phyloP scores from a whole-genome alignment of 2,888 invertebrate genomes.

The Campopleginae sp. region DNA sequence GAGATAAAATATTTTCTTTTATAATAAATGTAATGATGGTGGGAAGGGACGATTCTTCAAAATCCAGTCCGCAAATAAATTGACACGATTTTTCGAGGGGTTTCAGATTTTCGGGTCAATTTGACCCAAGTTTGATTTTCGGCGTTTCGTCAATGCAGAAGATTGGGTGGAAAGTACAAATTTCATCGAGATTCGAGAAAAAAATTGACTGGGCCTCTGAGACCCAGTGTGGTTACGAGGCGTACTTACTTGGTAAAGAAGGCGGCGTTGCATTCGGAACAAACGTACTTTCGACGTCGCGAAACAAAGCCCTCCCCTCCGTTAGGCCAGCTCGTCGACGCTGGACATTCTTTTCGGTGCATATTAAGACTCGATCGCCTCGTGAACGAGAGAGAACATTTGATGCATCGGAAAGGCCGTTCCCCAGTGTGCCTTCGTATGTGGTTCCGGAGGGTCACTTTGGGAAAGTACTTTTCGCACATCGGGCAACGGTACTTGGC shows the following conservation, averaged over 20 bases:
- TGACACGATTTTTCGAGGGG: no score
- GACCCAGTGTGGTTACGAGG: not conserved
- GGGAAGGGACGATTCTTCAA: not conserved
- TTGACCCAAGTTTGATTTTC: no score
- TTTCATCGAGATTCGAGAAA: not conserved
- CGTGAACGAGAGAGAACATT: slow-evolving; percentile 88
- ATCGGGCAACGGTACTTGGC: slow-evolving; percentile 88
- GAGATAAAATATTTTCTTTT: not conserved
- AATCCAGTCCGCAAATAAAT: not conserved
- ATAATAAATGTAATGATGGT: not conserved
- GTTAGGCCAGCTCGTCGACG: slow-evolving; percentile 24
- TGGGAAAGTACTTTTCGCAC: slow-evolving; percentile 88
- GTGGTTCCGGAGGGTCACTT: slow-evolving; percentile 89
- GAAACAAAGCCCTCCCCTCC: slow-evolving; percentile 23
- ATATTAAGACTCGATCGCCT: slow-evolving; percentile 88
- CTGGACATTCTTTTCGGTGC: slow-evolving; percentile 85
- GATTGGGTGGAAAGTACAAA: not conserved
- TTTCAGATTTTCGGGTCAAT: no score
- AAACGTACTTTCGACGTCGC: slow-evolving; percentile 77
- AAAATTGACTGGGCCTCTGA: not conserved
- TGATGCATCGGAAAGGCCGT: slow-evolving; percentile 88
- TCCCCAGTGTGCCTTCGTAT: slow-evolving; percentile 91
- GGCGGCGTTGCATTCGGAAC: slow-evolving; percentile 80
- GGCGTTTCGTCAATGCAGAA: not conserved
- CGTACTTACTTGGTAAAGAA: slow-evolving; percentile 84